Conservation (phyloP, 2,888 invertebrate genomes). For the Nebria salina region DNA sequence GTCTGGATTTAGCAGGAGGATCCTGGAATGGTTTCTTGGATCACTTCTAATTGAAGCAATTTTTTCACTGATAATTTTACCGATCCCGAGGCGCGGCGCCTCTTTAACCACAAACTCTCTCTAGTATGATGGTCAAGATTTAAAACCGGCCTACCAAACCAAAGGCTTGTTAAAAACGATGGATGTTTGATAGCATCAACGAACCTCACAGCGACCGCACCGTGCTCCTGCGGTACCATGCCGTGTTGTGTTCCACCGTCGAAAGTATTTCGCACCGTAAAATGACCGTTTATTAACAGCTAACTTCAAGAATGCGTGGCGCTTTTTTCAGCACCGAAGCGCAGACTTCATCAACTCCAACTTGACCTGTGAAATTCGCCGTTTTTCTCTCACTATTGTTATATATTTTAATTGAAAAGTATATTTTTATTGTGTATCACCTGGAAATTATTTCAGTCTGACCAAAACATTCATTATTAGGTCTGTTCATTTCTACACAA, state of each 20-base stretch:
- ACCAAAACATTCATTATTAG: too few relatives aligned
- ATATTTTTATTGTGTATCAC: neutral
- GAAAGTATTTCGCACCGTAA: constrained; percentile 43
- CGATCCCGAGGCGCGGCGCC: neutral
- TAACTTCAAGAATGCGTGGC: constrained; percentile 43
- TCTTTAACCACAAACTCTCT: neutral
- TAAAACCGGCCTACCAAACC: constrained; percentile 2
- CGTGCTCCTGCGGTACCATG: constrained; percentile 4
- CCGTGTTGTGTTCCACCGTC: constrained; percentile 3
- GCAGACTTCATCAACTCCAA: neutral
- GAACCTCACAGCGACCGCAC: neutral
- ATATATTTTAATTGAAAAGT: neutral
- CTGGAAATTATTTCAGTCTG: too few relatives aligned
- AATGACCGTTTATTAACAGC: constrained; percentile 45
- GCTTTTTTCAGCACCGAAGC: constrained; percentile 37
- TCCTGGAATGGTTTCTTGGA: neutral
- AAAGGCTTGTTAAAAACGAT: constrained; percentile 23
- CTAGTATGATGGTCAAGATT: neutral
- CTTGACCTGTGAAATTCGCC: constrained; percentile 3
- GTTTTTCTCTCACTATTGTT: neutral
- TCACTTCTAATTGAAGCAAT: neutral
- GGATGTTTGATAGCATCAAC: constrained; percentile 15
- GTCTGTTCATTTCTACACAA: too few relatives aligned
- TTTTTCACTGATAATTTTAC: neutral
- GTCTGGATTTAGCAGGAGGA: too few relatives aligned